Evolutionary conservation across 1,140 invertebrate species (phyloP).

Genomic region (Sipha flava): DNA sequence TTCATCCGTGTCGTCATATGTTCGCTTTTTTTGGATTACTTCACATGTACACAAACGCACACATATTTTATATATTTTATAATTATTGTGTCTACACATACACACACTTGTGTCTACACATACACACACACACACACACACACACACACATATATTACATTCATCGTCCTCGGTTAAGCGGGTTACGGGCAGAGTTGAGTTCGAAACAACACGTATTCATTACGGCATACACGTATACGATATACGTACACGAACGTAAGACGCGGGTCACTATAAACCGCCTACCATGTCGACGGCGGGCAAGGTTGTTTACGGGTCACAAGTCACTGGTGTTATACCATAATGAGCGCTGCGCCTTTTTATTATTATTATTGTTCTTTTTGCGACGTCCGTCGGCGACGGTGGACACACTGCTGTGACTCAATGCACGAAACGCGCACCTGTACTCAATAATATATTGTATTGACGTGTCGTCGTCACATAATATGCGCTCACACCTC

Average conservation of each 20-base stretch:
- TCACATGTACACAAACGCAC: background rate
- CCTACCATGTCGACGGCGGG: background rate
- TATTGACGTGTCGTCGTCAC: too few relatives aligned
- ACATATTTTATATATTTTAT: background rate
- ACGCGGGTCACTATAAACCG: background rate
- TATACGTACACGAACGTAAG: background rate
- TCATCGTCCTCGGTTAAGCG: background rate
- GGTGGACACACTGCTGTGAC: too few relatives aligned
- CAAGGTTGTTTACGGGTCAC: conserved; percentile 27
- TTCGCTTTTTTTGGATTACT: too few relatives aligned
- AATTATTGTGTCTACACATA: too few relatives aligned
- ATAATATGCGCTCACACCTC: background rate
- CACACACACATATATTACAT: background rate
- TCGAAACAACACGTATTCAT: too few relatives aligned
- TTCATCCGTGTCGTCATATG: too few relatives aligned
- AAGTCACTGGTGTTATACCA: conserved; percentile 6
- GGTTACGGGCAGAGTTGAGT: too few relatives aligned
- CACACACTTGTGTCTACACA: too few relatives aligned
- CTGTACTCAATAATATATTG: background rate
- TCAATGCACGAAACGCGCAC: background rate
- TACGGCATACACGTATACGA: background rate
- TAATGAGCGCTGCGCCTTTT: conserved; percentile 28
- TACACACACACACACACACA: background rate
- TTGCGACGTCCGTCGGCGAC: background rate
- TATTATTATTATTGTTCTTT: background rate